Percentiles rank a stretch among this genome's conserved stretches.
Conservation (phyloP, 2,888 invertebrate genomes). For the Dasysyrphus tricinctus region DNA sequence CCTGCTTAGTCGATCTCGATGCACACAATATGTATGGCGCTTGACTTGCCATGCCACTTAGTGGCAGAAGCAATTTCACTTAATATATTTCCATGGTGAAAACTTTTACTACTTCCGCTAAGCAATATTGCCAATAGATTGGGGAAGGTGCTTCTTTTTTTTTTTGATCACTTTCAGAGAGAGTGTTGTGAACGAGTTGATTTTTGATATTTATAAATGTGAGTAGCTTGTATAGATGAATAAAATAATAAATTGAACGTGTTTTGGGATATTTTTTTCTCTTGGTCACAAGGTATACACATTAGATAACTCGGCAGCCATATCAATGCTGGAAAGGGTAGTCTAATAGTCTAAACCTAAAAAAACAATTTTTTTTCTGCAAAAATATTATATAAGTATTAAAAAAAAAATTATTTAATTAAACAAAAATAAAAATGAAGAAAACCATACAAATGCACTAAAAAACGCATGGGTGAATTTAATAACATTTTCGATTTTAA, state of each 20-base stretch:
- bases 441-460: too few species aligned
- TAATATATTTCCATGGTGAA: slow-evolving; percentile 72
- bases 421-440: too few species aligned
- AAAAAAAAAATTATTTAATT: too few species aligned
- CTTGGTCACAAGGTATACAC: too few species aligned
- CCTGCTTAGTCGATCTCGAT: slow-evolving; percentile 19
- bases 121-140: slow-evolving; percentile 50
- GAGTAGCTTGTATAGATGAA: not conserved
- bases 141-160: slow-evolving; percentile 31
- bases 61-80: slow-evolving; percentile 71
- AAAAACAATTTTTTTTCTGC: too few species aligned
- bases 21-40: not conserved
- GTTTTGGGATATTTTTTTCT: not conserved
- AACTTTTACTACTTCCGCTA: slow-evolving; percentile 74
- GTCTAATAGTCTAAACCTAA: too few species aligned
- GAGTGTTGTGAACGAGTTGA: slow-evolving; percentile 43
- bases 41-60: slow-evolving; percentile 68
- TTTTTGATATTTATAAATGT: slow-evolving; percentile 24
- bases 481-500: too few species aligned
- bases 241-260: not conserved
- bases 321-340: too few species aligned
- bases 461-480: too few species aligned
- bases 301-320: too few species aligned
- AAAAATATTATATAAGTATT: too few species aligned
- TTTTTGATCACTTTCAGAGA: slow-evolving; percentile 43